Conservation (phyloP, 2,888 invertebrate genomes). For the Aplocera efformata region DNA sequence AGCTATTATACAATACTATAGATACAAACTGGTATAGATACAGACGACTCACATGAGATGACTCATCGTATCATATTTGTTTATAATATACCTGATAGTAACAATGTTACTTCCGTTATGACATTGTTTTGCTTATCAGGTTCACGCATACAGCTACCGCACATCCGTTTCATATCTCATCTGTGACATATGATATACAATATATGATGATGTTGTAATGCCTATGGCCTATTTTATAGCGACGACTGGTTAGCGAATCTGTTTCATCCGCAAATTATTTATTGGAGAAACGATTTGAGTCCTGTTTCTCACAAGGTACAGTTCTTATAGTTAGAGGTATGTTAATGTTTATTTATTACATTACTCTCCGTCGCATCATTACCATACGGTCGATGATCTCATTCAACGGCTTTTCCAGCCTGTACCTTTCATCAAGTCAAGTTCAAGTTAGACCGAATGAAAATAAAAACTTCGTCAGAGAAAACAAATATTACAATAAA, state of each 20-base stretch:
- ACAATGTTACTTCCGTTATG: constrained; percentile 38
- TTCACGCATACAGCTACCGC: constrained; percentile 23
- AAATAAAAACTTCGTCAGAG: constrained; percentile 11
- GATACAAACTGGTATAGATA: too few relatives aligned
- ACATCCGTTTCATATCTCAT: constrained; percentile 29
- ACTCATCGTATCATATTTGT: constrained; percentile 14
- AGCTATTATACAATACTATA: too few relatives aligned
- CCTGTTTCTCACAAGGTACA: too few relatives aligned
- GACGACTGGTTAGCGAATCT: too few relatives aligned
- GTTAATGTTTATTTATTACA: too few relatives aligned
- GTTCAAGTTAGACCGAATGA: constrained; percentile 10
- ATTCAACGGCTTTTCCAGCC: constrained; percentile 1
- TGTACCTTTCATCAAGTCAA: too few relatives aligned
- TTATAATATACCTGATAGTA: constrained; percentile 24
- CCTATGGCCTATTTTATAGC: constrained; percentile 12
- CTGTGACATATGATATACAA: too few relatives aligned
- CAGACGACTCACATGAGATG: constrained; percentile 4
- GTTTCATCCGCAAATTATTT: too few relatives aligned
- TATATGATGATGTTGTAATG: constrained; percentile 14
- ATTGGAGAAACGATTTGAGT: too few relatives aligned
- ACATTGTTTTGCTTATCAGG: constrained; percentile 40
- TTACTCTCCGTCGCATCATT: too few relatives aligned
- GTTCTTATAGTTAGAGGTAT: too few relatives aligned
- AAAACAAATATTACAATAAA: constrained; percentile 4
- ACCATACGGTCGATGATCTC: constrained; percentile 2